Conservation (phyloP, 37 sponge, comb jelly and placozoan species). For the Cliona cf. orientalis region DNA sequence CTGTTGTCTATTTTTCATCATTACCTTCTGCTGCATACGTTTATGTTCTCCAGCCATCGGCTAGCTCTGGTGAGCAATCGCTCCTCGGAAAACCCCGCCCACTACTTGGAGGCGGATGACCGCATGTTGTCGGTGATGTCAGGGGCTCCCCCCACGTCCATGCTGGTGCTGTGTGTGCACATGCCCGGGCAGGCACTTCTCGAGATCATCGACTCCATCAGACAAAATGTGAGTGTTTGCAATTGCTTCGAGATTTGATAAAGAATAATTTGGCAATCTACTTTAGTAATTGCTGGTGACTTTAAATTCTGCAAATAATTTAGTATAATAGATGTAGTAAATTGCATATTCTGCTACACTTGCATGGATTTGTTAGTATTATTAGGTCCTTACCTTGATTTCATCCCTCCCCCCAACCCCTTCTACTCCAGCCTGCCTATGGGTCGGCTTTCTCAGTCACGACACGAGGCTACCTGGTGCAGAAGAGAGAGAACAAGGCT, state of each 20-base stretch:
- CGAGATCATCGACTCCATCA: slow-evolving; percentile 34
- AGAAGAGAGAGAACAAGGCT: slow-evolving; percentile 21
- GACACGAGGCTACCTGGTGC: slow-evolving; percentile 74
- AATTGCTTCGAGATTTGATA: neutral
- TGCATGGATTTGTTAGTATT: no score
- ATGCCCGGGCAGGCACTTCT: slow-evolving; percentile 13
- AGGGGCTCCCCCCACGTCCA: slow-evolving; percentile 16
- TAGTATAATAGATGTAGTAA: no score
- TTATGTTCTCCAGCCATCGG: slow-evolving; percentile 16
- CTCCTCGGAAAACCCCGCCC: slow-evolving; percentile 7
- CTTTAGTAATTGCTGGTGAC: neutral
- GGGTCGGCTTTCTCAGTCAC: slow-evolving; percentile 19
- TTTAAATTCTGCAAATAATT: neutral
- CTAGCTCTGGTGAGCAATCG: slow-evolving; percentile 45
- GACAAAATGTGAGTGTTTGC: slow-evolving; percentile 46
- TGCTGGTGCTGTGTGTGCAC: slow-evolving; percentile 57
- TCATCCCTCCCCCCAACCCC: neutral
- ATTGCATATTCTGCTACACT: neutral
- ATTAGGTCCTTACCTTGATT: neutral
- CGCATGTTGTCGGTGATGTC: slow-evolving; percentile 36
- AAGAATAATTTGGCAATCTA: neutral
- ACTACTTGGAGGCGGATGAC: slow-evolving; percentile 53
- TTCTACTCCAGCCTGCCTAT: slow-evolving; percentile 43
- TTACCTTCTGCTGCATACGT: neutral
- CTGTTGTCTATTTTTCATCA: neutral